Conservation (phyloP, 2,797 vertebrate species). For the Microchirus variegatus region DNA sequence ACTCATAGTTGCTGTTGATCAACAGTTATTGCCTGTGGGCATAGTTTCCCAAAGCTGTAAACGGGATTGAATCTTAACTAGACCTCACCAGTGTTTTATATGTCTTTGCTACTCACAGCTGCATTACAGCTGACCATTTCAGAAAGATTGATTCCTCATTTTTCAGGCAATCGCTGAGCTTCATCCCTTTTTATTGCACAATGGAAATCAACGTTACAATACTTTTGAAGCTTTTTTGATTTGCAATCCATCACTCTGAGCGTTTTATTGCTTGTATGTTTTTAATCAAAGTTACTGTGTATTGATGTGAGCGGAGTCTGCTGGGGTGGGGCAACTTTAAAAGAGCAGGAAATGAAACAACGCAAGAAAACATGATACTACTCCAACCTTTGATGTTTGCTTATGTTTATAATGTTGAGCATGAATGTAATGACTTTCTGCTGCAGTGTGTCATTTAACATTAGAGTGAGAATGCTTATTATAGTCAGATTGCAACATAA, state of each 20-base stretch:
- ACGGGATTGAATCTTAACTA: constrained; percentile 16
- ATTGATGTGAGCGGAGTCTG: neutral
- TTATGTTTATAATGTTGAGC: neutral
- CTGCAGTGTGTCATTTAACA: neutral
- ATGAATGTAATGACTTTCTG: neutral
- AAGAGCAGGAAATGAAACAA: neutral
- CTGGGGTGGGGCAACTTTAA: neutral
- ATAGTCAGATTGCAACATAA: neutral
- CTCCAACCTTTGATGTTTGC: constrained; percentile 2
- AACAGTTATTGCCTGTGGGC: constrained; percentile 8
- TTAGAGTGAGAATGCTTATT: neutral
- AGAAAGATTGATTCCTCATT: neutral
- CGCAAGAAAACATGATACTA: neutral
- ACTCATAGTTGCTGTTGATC: constrained; percentile 17
- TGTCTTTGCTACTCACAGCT: neutral
- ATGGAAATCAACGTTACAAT: neutral
- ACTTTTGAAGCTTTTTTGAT: neutral
- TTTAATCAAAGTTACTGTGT: neutral
- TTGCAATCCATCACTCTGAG: neutral
- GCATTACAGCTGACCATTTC: neutral
- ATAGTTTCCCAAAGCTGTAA: constrained; percentile 29
- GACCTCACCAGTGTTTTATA: neutral
- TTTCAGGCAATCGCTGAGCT: neutral
- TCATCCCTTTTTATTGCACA: neutral
- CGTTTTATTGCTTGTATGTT: neutral